phyloP scores from a whole-genome alignment of 2,797 vertebrate species.

The Aldrovandia affinis region DNA sequence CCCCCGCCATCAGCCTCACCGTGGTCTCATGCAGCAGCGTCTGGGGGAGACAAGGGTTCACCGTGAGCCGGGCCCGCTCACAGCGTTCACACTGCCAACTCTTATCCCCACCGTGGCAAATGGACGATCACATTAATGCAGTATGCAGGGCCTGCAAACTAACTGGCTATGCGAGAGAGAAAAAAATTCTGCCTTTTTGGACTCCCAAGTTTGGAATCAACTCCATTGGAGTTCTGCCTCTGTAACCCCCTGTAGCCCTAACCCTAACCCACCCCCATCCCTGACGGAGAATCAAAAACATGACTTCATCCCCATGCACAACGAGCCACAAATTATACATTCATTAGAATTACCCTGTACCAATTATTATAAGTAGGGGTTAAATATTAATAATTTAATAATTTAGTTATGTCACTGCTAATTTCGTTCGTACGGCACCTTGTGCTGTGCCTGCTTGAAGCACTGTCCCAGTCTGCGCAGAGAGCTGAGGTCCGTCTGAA shows the following conservation, averaged over 20 bases:
- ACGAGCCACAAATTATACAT: neutral
- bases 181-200: neutral
- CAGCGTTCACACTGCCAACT: neutral
- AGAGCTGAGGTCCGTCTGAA: constrained; percentile 93
- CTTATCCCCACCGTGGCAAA: neutral
- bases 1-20: constrained; percentile 94
- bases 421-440: constrained; percentile 69
- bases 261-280: neutral
- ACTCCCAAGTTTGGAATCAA: neutral
- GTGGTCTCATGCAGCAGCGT: constrained; percentile 97
- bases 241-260: neutral
- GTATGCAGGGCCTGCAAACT: neutral
- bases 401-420: neutral
- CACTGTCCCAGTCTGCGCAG: constrained; percentile 88
- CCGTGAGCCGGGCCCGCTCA: neutral
- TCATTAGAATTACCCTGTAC: neutral
- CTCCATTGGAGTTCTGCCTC: too few species aligned
- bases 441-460: constrained; percentile 90
- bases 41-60: constrained; percentile 60
- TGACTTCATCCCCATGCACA: too few species aligned
- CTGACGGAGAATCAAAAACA: too few species aligned
- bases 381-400: neutral
- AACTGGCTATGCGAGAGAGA: neutral
- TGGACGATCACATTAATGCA: neutral
- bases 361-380: neutral